These are phyloP conservation scores for Thalassoma bifasciatum DNA, from an alignment of 2,113 vertebrate genomes.

Conservation along the genomic window DNA sequence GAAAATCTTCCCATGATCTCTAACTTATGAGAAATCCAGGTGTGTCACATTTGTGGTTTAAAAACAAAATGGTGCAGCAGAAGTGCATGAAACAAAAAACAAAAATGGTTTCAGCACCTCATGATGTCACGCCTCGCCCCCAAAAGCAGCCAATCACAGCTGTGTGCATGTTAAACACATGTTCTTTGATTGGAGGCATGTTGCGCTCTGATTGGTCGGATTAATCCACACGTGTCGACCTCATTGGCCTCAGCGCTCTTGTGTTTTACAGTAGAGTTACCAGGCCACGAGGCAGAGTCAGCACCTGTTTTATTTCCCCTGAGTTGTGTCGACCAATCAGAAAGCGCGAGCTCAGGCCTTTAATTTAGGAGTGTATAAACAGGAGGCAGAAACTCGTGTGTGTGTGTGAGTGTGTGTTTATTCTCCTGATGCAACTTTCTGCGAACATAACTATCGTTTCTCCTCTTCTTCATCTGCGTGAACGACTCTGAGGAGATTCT, in stretches of 20 bases:
- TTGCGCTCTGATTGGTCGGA: constrained; percentile 52
- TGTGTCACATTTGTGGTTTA: neutral
- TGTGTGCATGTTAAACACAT: constrained; percentile 11
- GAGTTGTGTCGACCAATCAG: constrained; percentile 50
- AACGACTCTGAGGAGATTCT: neutral
- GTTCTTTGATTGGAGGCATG: neutral
- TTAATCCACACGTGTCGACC: constrained; percentile 16
- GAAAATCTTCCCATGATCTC: too few species aligned
- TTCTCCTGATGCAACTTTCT: constrained; percentile 1
- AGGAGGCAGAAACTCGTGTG: neutral
- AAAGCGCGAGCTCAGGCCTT: constrained; percentile 1
- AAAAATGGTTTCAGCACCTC: constrained; percentile 77
- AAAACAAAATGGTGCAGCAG: constrained; percentile 73
- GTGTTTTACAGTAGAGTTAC: constrained; percentile 66
- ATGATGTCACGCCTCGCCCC: neutral
- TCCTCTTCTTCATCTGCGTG: constrained; percentile 5
- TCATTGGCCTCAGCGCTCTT: constrained; percentile 70
- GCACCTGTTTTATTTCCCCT: constrained; percentile 18
- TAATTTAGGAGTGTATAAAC: constrained; percentile 26
- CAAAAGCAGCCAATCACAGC: constrained; percentile 56
- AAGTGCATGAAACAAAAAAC: neutral
- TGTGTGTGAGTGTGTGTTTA: too few species aligned
- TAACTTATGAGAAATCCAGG: too few species aligned
- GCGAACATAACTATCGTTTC: neutral
- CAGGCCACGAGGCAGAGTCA: constrained; percentile 65